Percentiles rank a stretch among this genome's conserved stretches.
Conservation (phyloP, 2,888 invertebrate species). For the Ferdinandea cuprea region DNA sequence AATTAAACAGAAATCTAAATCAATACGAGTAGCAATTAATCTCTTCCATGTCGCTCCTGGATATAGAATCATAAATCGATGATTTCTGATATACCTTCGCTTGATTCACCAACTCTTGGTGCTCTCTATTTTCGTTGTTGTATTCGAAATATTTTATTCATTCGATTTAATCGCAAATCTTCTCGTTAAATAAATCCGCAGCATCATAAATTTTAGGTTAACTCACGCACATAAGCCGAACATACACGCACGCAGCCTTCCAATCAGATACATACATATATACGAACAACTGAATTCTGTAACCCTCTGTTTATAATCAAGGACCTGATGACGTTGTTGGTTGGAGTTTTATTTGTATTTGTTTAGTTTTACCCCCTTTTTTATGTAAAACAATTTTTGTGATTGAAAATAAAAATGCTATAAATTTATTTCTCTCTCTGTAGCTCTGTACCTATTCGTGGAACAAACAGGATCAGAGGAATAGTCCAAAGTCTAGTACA, state of each 20-base stretch:
- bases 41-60: constrained; percentile 9
- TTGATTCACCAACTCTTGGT: constrained; percentile 28
- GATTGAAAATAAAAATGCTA: constrained; percentile 74
- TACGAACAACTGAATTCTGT: constrained; percentile 21
- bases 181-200: constrained; percentile 63
- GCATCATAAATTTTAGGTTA: constrained; percentile 63
- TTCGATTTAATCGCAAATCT: constrained; percentile 65
- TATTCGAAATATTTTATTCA: constrained; percentile 65
- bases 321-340: constrained; percentile 30
- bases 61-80: constrained; percentile 57
- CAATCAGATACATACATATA: background rate
- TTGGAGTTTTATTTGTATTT: constrained; percentile 5
- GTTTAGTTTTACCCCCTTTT: constrained; percentile 7
- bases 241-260: constrained; percentile 16
- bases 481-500: background rate
- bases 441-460: no score
- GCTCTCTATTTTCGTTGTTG: constrained; percentile 12
- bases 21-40: constrained; percentile 52
- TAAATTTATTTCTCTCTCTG: constrained; percentile 59
- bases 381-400: constrained; percentile 70
- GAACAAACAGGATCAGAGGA: background rate
- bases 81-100: constrained; percentile 29
- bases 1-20: constrained; percentile 21
- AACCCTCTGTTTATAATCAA: constrained; percentile 46
- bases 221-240: constrained; percentile 59